Evolutionary conservation across 2,113 vertebrate genomes (phyloP), one percentile per base, ranked within the genome.

Genomic region (Bambusicola thoracicus): DNA sequence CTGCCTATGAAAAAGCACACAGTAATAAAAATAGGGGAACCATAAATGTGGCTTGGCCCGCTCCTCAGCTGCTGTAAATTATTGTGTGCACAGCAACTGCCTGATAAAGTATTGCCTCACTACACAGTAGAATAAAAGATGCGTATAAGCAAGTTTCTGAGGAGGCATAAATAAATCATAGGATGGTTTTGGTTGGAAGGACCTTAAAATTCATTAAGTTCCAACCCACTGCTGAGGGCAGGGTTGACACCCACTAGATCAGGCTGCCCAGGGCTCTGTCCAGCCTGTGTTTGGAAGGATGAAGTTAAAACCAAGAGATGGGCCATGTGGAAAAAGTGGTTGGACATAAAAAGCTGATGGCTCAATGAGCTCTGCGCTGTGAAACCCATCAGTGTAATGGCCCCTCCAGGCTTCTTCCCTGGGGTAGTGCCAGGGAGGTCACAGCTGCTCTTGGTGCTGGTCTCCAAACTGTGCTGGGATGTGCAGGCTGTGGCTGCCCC

Each of bases 401-500:
- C 13, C 43, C 25, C 61, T 27, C 25, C 6, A 59, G 61, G 19
- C 41, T 63, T 56, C 30, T 15, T 34, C 44, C 15, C 27, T 0
- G 1, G 38, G n/a, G 32, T 22, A 11, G 44, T 46, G 65, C 65
- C 11, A 22, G 43, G 10, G 21, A 16, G 11, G 44, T 14, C 8
- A 15, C 44, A 48, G 44, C 44, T 7, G 17, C n/a, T 44, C 36
- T n/a, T 30, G 48, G 15, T 9, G 4, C 1, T 1, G 17, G 29
- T 77, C 72, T 66, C 27, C 15, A 38, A 32, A 20, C 6, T 0
- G 1, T 53, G 32, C 24, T 34, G 30, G 41, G 0, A 0, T 20
- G n/a, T 53, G 24, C 0, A 4, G 69, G n/a, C 43, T 27, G 30
- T 24, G 58, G 41, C 55, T 2, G 0, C 0, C 18, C 48, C 3